A percentile compares a stretch with the other conserved stretches of the same genome.
phyloP scores from a whole-genome alignment of 2,113 vertebrate species.

The Peucedramus taeniatus region DNA sequence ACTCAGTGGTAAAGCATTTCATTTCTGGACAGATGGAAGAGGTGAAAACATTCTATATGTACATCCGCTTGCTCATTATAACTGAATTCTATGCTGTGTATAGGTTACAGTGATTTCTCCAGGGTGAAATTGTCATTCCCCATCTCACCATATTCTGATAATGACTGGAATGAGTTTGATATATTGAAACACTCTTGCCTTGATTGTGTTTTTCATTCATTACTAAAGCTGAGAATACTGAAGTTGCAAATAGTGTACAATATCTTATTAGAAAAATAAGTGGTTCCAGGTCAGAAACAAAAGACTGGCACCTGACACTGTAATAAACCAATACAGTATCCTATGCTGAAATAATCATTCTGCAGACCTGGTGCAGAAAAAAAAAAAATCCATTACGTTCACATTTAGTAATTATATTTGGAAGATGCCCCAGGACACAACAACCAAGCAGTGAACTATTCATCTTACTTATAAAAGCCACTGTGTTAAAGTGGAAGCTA shows the following conservation, averaged over 20 bases:
- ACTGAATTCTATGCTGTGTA: background rate
- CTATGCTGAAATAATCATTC: background rate
- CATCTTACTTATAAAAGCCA: constrained; percentile 9
- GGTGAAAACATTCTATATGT: background rate
- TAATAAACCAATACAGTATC: background rate
- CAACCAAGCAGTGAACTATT: constrained; percentile 2
- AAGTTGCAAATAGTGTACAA: background rate
- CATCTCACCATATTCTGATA: constrained; percentile 22
- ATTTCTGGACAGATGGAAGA: constrained; percentile 28
- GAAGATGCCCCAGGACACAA: constrained; percentile 40
- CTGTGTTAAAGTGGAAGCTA: background rate
- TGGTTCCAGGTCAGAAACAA: background rate
- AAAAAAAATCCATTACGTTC: background rate
- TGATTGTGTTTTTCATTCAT: constrained; percentile 24
- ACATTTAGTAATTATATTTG: constrained; percentile 44
- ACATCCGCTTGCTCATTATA: constrained; percentile 19
- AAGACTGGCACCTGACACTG: background rate
- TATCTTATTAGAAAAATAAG: constrained; percentile 46
- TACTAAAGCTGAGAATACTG: constrained; percentile 17
- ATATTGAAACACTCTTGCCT: background rate
- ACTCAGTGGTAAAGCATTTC: background rate
- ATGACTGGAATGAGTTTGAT: constrained; percentile 35
- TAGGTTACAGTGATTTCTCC: constrained; percentile 48
- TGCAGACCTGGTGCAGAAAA: background rate
- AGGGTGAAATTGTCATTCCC: constrained; percentile 39